Evolutionary conservation across 2,797 vertebrate species (phyloP).

Genomic region (Acanthurus leucopareius): DNA sequence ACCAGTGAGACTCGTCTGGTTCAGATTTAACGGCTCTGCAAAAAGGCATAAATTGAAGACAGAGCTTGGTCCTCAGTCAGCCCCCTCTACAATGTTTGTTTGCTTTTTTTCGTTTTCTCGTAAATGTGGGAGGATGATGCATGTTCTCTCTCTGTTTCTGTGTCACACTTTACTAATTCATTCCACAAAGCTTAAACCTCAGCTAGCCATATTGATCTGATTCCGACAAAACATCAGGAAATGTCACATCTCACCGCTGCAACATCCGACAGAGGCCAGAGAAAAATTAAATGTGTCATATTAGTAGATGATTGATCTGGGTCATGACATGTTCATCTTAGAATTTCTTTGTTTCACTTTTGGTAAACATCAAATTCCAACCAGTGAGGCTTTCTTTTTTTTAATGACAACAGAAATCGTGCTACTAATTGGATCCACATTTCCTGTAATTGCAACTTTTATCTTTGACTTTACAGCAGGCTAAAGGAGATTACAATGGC

Average conservation of each 20-base stretch:
- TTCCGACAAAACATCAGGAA: background rate
- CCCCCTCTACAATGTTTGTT: conserved; percentile 43
- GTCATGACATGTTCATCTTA: background rate
- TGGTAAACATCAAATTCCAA: background rate
- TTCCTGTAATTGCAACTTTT: background rate
- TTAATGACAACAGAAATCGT: background rate
- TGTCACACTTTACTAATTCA: conserved; percentile 27
- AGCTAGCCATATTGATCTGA: background rate
- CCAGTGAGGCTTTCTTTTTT: background rate
- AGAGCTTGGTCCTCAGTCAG: conserved; percentile 14
- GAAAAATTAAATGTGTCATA: background rate
- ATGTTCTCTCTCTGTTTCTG: conserved; percentile 21
- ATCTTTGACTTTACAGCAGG: background rate
- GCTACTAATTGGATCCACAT: background rate
- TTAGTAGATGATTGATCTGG: background rate
- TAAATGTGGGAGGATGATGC: conserved; percentile 34
- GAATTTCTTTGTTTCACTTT: conserved; percentile 24
- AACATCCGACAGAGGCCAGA: background rate
- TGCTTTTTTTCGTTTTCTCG: conserved; percentile 25
- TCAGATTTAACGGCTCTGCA: background rate
- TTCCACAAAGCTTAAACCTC: conserved; percentile 26
- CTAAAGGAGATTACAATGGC: conserved; percentile 7
- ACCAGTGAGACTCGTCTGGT: background rate
- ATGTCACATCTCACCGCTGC: background rate
- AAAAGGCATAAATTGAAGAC: background rate